Conservation (phyloP, 2,797 vertebrate species). For the Stomatorhinus walkeri region DNA sequence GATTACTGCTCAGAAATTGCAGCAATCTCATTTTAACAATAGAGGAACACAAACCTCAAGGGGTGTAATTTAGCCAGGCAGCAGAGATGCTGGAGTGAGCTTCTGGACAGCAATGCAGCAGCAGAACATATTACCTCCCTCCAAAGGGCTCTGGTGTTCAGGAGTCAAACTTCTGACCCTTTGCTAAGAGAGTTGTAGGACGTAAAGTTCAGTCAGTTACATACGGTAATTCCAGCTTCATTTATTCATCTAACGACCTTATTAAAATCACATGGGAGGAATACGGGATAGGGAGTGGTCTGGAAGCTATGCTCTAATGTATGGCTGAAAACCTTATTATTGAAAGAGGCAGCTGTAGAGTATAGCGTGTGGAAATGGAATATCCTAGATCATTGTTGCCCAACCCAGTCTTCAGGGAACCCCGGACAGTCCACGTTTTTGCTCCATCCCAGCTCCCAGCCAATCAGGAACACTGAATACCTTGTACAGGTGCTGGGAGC, state of each 20-base stretch:
- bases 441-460: neutral
- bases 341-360: neutral
- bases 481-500: neutral
- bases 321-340: neutral
- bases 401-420: neutral
- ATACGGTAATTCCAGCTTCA: neutral
- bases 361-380: neutral
- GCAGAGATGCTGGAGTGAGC: neutral
- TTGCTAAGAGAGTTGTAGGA: neutral
- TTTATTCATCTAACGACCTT: neutral
- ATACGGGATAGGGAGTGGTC: neutral
- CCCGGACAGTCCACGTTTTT: neutral
- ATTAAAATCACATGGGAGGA: neutral
- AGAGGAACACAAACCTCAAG: neutral
- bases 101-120: neutral
- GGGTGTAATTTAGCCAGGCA: slow-evolving; percentile 13
- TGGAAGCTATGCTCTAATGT: neutral
- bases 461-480: neutral
- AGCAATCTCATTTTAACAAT: neutral
- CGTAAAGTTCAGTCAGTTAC: neutral
- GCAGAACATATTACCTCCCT: neutral
- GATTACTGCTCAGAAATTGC: slow-evolving; percentile 20
- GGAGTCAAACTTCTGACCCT: neutral
- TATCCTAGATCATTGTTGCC: neutral
- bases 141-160: neutral